phyloP scores from a whole-genome alignment of 1,140 invertebrate genomes.

The Microplitis demolitor region DNA sequence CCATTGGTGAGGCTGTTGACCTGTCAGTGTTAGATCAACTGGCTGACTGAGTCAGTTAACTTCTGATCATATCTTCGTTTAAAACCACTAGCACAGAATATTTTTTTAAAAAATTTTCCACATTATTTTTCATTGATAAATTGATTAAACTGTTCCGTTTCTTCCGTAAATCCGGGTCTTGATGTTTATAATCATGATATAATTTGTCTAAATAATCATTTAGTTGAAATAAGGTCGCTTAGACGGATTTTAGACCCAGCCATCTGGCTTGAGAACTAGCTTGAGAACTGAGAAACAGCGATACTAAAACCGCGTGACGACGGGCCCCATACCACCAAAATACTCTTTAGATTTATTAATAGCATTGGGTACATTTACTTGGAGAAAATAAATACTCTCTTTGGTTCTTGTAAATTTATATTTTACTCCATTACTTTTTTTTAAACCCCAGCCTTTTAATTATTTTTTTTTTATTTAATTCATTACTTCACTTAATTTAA shows the following conservation, averaged over 20 bases:
- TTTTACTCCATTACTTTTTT: background rate
- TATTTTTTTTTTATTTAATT: no score
- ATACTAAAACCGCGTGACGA: constrained; percentile 49
- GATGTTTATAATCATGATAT: no score
- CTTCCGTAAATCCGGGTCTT: no score
- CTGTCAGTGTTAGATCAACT: background rate
- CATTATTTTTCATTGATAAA: no score
- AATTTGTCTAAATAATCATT: background rate
- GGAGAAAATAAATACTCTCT: background rate
- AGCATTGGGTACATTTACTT: constrained; percentile 30
- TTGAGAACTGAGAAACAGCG: constrained; percentile 45
- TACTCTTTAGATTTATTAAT: constrained; percentile 57
- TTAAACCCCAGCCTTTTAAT: background rate
- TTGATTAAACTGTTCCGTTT: no score
- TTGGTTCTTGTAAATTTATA: no score
- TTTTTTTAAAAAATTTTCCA: no score
- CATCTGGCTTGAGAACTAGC: constrained; percentile 49
- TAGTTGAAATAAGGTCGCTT: background rate
- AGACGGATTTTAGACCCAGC: constrained; percentile 31
- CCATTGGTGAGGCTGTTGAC: constrained; percentile 19
- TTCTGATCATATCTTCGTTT: background rate
- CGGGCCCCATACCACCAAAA: constrained; percentile 53
- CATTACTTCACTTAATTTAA: no score
- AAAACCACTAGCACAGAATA: background rate
- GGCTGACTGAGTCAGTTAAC: background rate